These are phyloP conservation scores for Lepidotrigona ventralis DNA, from an alignment of 1,140 invertebrate genomes.

Conservation along the genomic window DNA sequence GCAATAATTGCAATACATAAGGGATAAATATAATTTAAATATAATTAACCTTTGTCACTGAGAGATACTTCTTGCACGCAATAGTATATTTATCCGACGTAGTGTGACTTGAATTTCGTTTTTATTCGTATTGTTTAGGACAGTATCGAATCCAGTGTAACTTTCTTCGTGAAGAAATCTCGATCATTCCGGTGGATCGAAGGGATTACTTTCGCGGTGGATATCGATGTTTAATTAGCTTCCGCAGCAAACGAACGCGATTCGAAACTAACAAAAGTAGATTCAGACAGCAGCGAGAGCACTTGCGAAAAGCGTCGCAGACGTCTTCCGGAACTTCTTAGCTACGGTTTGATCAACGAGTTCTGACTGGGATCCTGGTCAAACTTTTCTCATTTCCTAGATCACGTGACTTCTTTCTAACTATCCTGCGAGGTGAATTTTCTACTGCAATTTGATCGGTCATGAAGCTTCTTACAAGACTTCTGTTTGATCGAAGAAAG, in stretches of 20 bases:
- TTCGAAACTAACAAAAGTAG: constrained; percentile 11
- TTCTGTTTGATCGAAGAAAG: too few species aligned
- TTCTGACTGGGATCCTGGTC: background rate
- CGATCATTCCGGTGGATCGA: background rate
- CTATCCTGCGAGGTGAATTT: background rate
- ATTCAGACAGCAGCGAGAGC: background rate
- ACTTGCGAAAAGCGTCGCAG: constrained; percentile 35
- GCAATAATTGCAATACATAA: too few species aligned
- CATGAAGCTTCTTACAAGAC: background rate
- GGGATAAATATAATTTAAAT: too few species aligned
- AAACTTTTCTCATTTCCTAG: constrained; percentile 60
- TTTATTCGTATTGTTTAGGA: background rate
- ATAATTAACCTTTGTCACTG: too few species aligned
- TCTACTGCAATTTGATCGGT: background rate
- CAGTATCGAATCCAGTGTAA: background rate
- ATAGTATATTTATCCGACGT: background rate
- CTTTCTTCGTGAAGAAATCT: background rate
- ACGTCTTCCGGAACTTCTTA: constrained; percentile 43
- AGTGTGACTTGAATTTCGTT: background rate
- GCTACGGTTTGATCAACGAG: background rate
- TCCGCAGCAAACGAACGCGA: background rate
- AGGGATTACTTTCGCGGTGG: background rate
- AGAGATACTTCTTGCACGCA: too few species aligned
- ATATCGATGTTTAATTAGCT: constrained; percentile 10
- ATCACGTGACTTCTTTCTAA: constrained; percentile 1